A percentile compares a stretch with the other conserved stretches of the same genome.
Evolutionary conservation across 2,797 vertebrate genomes (phyloP).

Genomic region (Microchirus variegatus): DNA sequence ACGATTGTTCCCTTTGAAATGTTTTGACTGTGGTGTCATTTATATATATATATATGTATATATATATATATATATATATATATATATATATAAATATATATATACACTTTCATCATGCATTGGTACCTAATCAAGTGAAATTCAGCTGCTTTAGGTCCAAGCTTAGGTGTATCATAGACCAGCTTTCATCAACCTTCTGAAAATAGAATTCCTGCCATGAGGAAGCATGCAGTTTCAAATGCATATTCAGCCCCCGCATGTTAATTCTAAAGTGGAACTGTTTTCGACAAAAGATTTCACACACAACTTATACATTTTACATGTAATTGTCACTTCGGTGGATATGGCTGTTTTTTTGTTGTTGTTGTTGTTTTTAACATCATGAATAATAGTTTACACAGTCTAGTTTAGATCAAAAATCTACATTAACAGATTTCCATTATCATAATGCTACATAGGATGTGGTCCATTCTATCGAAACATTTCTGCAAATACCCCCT

Average conservation of each 20-base stretch:
- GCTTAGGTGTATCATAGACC: slow-evolving; percentile 66
- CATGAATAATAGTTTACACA: slow-evolving; percentile 42
- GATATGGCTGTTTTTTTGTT: too few relatives aligned
- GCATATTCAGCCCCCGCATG: slow-evolving; percentile 45
- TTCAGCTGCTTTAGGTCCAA: slow-evolving; percentile 62
- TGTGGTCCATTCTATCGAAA: slow-evolving; percentile 65
- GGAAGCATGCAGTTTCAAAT: slow-evolving; percentile 62
- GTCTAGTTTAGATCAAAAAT: slow-evolving; percentile 67
- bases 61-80: too few relatives aligned
- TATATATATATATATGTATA: too few relatives aligned
- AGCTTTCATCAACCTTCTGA: slow-evolving; percentile 72
- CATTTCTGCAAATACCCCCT: slow-evolving; percentile 60
- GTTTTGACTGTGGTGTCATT: slow-evolving; percentile 63
- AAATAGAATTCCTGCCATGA: slow-evolving; percentile 65
- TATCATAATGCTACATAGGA: slow-evolving; percentile 76
- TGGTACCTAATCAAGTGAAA: slow-evolving; percentile 76
- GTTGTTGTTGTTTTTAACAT: slow-evolving; percentile 14
- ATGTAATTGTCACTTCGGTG: slow-evolving; percentile 28
- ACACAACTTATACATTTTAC: slow-evolving; percentile 35
- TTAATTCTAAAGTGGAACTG: slow-evolving; percentile 22
- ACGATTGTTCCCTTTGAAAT: slow-evolving; percentile 72
- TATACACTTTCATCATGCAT: slow-evolving; percentile 74
- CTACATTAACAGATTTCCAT: slow-evolving; percentile 73
- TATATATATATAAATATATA: too few relatives aligned
- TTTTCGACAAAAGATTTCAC: slow-evolving; percentile 7